Evolutionary conservation across 1,140 invertebrate species (phyloP).

Genomic region (Drosophila malerkotliana): DNA sequence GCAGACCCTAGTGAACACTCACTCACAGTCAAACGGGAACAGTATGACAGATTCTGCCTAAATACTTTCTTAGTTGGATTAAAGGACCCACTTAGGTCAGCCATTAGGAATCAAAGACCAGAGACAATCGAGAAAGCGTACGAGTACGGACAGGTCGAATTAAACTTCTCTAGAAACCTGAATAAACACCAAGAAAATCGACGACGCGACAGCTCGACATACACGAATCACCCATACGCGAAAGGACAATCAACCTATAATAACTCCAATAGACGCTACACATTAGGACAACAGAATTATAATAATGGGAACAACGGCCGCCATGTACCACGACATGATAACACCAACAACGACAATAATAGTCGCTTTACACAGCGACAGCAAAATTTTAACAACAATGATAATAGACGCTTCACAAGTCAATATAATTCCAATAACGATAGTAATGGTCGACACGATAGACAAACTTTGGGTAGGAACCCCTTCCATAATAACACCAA

Average conservation of each 20-base stretch:
- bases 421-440: too few species aligned
- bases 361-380: conserved; percentile 8
- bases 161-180: conserved; percentile 23
- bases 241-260: conserved; percentile 17
- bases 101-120: conserved; percentile 19
- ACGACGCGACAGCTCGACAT: conserved; percentile 3
- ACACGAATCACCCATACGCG: conserved; percentile 17
- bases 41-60: too few species aligned
- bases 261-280: conserved; percentile 18
- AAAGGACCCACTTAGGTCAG: too few species aligned
- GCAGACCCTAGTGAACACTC: too few species aligned
- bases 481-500: conserved; percentile 14
- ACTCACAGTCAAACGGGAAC: too few species aligned
- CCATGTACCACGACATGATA: conserved; percentile 16
- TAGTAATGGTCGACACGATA: too few species aligned
- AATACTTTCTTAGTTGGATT: too few species aligned
- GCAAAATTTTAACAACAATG: neutral
- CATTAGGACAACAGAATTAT: conserved; percentile 24
- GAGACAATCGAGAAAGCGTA: conserved; percentile 9
- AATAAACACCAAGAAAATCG: conserved; percentile 20
- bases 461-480: conserved; percentile 9
- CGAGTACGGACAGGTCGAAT: conserved; percentile 14
- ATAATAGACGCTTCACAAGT: conserved; percentile 3
- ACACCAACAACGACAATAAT: conserved; percentile 17
- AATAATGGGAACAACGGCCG: conserved; percentile 27